These are phyloP conservation scores for Gorsachius magnificus DNA, from an alignment of 2,797 vertebrate species.

Conservation along the genomic window DNA sequence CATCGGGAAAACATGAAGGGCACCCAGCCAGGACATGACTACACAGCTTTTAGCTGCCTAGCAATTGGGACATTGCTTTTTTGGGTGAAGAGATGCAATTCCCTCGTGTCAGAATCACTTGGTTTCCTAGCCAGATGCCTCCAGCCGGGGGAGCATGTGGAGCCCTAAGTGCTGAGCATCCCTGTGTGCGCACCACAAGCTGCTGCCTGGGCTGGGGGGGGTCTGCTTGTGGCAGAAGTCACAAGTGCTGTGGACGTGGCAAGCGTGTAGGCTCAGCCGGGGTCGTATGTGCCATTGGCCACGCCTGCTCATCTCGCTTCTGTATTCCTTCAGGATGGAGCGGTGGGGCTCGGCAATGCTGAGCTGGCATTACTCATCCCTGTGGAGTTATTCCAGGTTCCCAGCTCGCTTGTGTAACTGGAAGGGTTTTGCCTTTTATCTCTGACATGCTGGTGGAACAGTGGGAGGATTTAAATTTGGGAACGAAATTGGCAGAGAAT, in stretches of 20 bases:
- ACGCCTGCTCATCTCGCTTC: not conserved
- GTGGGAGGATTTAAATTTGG: not conserved
- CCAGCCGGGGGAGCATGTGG: not conserved
- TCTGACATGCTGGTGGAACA: not conserved
- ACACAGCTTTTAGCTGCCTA: not conserved
- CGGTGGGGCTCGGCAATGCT: not conserved
- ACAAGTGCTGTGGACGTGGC: not conserved
- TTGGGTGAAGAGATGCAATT: not conserved
- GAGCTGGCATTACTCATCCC: slow-evolving; percentile 9
- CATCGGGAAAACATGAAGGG: slow-evolving; percentile 4
- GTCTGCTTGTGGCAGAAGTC: not conserved
- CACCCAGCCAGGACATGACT: slow-evolving; percentile 13
- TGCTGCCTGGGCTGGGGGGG: not conserved
- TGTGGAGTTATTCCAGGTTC: slow-evolving; percentile 1
- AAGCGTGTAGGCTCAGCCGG: accelerated
- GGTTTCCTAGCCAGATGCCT: not conserved
- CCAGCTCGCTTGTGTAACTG: not conserved
- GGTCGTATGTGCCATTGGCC: not conserved
- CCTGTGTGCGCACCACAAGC: not conserved
- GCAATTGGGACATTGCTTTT: not conserved
- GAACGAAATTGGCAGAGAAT: not conserved
- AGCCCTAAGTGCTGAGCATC: not conserved
- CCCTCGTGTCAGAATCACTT: not conserved
- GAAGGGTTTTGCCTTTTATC: not conserved
- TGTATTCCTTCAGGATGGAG: not conserved